These are phyloP conservation scores for Glyptemys insculpta DNA, from an alignment of 2,797 vertebrate genomes.

Conservation along the genomic window DNA sequence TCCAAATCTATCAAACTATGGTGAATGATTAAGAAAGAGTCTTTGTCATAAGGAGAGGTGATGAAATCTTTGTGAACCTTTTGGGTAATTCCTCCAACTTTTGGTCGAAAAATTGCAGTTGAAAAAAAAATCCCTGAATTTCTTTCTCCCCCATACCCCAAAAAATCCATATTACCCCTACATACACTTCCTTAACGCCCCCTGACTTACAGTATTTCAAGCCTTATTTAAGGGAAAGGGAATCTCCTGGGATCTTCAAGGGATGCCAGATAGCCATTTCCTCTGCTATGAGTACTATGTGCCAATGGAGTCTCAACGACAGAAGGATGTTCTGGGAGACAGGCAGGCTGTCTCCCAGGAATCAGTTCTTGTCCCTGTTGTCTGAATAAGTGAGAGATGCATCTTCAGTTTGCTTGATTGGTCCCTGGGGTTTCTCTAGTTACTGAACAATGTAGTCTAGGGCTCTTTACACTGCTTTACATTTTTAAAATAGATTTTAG, in stretches of 20 bases:
- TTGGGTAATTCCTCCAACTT: background rate
- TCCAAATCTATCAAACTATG: background rate
- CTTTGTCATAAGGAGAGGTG: background rate
- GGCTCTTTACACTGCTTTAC: background rate
- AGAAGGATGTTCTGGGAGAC: background rate
- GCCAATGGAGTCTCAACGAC: background rate
- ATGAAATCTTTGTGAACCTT: background rate
- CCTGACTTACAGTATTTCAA: background rate
- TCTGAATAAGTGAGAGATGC: background rate
- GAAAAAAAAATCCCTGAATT: background rate
- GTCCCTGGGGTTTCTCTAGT: background rate
- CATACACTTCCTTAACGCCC: fast-evolving
- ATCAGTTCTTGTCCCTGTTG: background rate
- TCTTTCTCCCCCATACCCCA: background rate
- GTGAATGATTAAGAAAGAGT: background rate
- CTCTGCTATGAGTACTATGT: background rate
- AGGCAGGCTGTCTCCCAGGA: background rate
- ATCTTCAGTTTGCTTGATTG: background rate
- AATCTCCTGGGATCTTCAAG: background rate
- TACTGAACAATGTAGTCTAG: background rate
- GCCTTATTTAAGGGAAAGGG: background rate
- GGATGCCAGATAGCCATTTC: background rate
- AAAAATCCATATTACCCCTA: background rate
- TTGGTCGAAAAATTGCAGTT: background rate
- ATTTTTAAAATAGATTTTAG: background rate